Evolutionary conservation across 2,113 vertebrate genomes (phyloP), one percentile per base, ranked within the genome.

Genomic region (Amphilophus citrinellus): DNA sequence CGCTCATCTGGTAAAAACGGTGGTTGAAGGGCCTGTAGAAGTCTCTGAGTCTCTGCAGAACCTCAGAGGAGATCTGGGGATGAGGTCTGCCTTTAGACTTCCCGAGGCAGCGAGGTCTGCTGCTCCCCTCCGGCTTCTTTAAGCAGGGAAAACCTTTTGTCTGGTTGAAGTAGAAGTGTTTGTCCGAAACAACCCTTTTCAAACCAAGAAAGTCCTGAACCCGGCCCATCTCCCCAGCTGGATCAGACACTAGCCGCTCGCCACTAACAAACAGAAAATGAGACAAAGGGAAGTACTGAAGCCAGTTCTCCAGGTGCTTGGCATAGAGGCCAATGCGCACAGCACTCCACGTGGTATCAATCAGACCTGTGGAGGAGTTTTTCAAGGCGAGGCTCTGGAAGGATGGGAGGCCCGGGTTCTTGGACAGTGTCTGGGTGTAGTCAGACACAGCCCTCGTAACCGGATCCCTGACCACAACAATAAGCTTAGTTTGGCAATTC

Each of bases 61-160:
- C 95, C 5, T 95, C 93, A 20, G 73, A 6, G 0, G 97, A 94
- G 17, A 99, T 98, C 2, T 77, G 94, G 15, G 98, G 98, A 60
- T 99, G 98, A 0, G 97, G 96, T 79, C 97, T 92, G n/a, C 98
- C 98, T 86, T 99, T 99, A 76, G 98, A 98, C 79, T 97, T 98
- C 2, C 98, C 98, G 24, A 99, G 92, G 89, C 98, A 99, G 65
- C 96, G 97, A 1, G 97, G 98, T 18, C 94, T 95, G 91, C 96
- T 94, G 88, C 97, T 94, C 1, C 96, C 97, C 88, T 97, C 97
- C 0, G 97, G 97, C 93, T 98, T 99, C 96, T 97, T 98, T 87
- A 99, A 94, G 92, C 98, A 99, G 17, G 98, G 98, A 76, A 99
- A 99, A 39, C 98, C 98, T 93, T 99, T 99, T 91, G 98, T 99